phyloP scores from a whole-genome alignment of 1,140 invertebrate species.

The Daktulosphaira vitifoliae region DNA sequence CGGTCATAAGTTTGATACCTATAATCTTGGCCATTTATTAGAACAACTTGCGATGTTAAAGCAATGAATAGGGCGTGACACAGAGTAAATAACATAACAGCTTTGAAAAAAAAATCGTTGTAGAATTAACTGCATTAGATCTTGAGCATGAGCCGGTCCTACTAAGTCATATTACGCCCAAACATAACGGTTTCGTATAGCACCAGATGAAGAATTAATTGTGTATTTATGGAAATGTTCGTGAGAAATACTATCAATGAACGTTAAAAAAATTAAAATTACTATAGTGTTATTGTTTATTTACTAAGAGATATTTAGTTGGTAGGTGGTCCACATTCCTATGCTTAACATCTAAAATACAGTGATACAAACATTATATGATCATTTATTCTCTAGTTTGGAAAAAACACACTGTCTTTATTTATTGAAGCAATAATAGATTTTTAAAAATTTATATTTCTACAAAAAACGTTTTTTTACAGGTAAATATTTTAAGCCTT shows the following conservation, averaged over 20 bases:
- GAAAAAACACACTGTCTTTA: too few species aligned
- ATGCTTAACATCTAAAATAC: slow-evolving; percentile 7
- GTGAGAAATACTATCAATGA: neutral
- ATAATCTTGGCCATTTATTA: slow-evolving; percentile 1
- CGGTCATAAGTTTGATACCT: slow-evolving; percentile 3
- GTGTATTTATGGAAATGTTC: neutral
- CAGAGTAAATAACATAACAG: slow-evolving; percentile 23
- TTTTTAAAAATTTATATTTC: too few species aligned
- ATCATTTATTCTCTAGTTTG: too few species aligned
- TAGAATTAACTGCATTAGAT: neutral
- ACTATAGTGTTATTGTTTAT: slow-evolving; percentile 17
- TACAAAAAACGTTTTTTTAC: too few species aligned
- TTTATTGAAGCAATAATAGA: too few species aligned
- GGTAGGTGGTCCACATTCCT: neutral
- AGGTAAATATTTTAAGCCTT: too few species aligned
- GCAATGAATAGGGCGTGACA: slow-evolving; percentile 11
- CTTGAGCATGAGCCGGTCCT: neutral
- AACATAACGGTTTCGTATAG: slow-evolving; percentile 11
- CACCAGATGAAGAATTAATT: too few species aligned
- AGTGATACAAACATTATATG: neutral
- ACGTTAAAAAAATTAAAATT: slow-evolving; percentile 30
- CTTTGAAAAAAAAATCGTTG: neutral
- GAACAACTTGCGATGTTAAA: too few species aligned
- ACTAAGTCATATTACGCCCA: neutral
- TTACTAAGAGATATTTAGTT: too few species aligned